Evolutionary conservation across 2,113 vertebrate species (phyloP).

Genomic region (Albula goreensis): DNA sequence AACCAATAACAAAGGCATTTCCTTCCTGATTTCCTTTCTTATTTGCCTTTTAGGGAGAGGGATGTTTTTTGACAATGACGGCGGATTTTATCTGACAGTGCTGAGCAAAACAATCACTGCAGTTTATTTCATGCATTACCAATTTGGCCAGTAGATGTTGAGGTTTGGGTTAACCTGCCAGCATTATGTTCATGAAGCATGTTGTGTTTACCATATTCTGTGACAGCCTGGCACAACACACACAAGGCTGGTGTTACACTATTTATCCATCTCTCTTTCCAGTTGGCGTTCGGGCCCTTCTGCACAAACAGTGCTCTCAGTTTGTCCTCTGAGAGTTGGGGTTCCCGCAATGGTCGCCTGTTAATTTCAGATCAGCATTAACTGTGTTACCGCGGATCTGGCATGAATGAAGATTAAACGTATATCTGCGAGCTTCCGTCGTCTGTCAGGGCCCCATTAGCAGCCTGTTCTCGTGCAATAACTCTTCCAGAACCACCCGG

Average conservation of each 20-base stretch:
- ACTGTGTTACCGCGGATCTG: background rate
- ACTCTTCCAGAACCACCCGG: background rate
- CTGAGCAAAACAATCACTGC: background rate
- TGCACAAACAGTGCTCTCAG: background rate
- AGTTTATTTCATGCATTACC: background rate
- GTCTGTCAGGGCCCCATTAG: constrained; percentile 16
- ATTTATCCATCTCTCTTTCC: background rate
- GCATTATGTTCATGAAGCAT: background rate
- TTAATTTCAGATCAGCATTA: background rate
- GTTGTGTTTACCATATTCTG: background rate
- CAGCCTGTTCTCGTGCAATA: background rate
- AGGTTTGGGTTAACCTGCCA: too few species aligned
- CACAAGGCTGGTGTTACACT: background rate
- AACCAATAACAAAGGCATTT: background rate
- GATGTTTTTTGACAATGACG: background rate
- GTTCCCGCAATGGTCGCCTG: background rate
- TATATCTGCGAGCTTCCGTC: constrained; percentile 13
- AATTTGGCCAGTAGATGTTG: background rate
- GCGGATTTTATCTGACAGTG: background rate
- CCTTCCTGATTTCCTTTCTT: background rate
- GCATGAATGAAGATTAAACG: background rate
- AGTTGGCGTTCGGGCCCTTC: background rate
- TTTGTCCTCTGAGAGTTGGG: background rate
- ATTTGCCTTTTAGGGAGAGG: background rate
- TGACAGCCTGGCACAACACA: background rate